Conservation (phyloP, 2,113 vertebrate genomes). For the Holacanthus passer region DNA sequence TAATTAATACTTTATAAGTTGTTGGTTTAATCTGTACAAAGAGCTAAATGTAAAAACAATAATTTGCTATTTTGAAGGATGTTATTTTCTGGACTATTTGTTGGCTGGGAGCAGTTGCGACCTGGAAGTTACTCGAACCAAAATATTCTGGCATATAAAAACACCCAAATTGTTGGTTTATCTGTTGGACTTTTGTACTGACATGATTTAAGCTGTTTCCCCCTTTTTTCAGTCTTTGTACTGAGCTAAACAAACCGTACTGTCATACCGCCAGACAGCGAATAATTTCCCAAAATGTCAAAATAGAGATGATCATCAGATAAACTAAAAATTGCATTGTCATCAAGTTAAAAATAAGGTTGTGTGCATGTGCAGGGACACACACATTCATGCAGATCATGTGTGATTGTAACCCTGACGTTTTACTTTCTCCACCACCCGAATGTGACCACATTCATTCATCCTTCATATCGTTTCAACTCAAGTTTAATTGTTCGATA, state of each 20-base stretch:
- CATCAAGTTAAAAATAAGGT: neutral
- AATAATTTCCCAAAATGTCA: neutral
- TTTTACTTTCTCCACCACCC: neutral
- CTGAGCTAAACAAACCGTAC: neutral
- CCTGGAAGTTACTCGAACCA: neutral
- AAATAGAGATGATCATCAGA: neutral
- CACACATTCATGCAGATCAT: neutral
- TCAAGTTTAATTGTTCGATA: slow-evolving; percentile 24
- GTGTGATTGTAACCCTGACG: neutral
- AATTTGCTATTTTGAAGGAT: neutral
- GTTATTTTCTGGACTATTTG: neutral
- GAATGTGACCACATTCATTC: slow-evolving; percentile 14
- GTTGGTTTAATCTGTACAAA: neutral
- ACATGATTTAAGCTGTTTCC: neutral
- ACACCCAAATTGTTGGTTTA: neutral
- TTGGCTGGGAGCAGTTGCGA: too few relatives aligned
- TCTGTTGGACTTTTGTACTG: neutral
- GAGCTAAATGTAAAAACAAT: neutral
- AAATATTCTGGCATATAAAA: neutral
- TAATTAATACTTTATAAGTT: neutral
- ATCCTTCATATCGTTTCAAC: neutral
- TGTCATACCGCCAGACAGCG: neutral
- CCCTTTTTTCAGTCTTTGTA: neutral
- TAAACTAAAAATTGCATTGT: neutral
- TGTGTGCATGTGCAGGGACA: neutral